Percentiles rank a stretch among this genome's conserved stretches.
These are phyloP conservation scores for Asarcornis scutulata DNA, from an alignment of 2,113 vertebrate species.

Conservation along the genomic window DNA sequence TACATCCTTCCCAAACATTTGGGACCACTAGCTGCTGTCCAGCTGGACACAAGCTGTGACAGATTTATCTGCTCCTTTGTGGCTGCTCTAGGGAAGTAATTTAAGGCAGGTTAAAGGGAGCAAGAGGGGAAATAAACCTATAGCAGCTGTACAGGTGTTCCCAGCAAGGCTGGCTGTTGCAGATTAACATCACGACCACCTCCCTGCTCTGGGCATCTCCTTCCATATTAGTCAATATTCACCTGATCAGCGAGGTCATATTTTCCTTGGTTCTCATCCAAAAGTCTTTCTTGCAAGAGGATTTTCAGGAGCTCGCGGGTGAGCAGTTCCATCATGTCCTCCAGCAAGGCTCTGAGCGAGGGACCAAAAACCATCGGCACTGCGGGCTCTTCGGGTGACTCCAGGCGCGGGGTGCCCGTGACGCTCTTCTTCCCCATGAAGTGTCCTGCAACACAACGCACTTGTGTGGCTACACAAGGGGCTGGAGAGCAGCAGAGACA, in stretches of 20 bases:
- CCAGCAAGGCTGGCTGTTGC: background rate
- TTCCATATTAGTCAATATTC: background rate
- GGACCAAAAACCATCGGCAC: constrained; percentile 29
- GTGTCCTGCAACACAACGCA: constrained; percentile 77
- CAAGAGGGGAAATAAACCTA: background rate
- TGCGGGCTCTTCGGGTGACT: constrained; percentile 38
- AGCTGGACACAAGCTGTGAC: background rate
- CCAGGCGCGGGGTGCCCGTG: constrained; percentile 53
- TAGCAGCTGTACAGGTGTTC: background rate
- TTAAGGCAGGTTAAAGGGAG: background rate
- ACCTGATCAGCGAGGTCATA: constrained; percentile 76
- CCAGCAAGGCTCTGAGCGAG: constrained; percentile 43
- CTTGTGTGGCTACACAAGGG: fast-evolving
- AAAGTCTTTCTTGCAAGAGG: constrained; percentile 70
- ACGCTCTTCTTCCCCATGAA: constrained; percentile 96
- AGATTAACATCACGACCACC: background rate
- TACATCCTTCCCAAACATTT: background rate
- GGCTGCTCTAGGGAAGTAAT: background rate
- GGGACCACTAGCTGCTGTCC: background rate
- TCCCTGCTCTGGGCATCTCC: background rate
- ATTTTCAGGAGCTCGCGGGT: constrained; percentile 78
- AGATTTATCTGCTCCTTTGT: background rate
- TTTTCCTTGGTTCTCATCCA: constrained; percentile 66
- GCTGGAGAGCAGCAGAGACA: background rate
- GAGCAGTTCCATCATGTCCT: constrained; percentile 74